Evolutionary conservation across 1,140 invertebrate species (phyloP).

Genomic region (Tachypleus tridentatus): DNA sequence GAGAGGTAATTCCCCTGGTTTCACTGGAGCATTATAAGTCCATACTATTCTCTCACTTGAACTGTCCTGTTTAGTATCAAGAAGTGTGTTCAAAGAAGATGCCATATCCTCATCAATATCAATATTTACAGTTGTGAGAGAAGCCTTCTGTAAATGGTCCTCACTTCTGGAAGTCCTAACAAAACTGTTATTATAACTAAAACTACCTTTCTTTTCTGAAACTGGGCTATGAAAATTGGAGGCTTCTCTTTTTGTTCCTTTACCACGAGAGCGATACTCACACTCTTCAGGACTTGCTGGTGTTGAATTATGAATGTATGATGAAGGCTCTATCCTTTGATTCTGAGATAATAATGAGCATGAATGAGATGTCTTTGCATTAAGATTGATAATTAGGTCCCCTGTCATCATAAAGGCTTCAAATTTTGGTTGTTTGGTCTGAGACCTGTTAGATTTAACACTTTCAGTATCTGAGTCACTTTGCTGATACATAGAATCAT

Average conservation of each 20-base stretch:
- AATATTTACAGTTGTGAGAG: slow-evolving; percentile 66
- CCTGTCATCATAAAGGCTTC: slow-evolving; percentile 97
- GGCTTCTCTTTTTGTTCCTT: slow-evolving; percentile 28
- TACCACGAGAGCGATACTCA: slow-evolving; percentile 32
- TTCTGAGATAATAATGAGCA: slow-evolving; percentile 72
- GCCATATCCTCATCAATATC: slow-evolving; percentile 77
- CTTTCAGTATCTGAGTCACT: slow-evolving; percentile 37
- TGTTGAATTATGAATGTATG: slow-evolving; percentile 48
- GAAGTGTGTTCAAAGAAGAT: slow-evolving; percentile 74
- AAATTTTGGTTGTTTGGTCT: slow-evolving; percentile 39
- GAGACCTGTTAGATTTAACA: slow-evolving; percentile 18
- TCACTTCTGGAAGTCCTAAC: slow-evolving; percentile 70
- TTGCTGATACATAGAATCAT: slow-evolving; percentile 78
- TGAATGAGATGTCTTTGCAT: slow-evolving; percentile 38
- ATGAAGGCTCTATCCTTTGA: slow-evolving; percentile 43
- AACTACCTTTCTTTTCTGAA: slow-evolving; percentile 24
- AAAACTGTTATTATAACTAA: slow-evolving; percentile 35
- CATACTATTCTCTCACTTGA: slow-evolving; percentile 57
- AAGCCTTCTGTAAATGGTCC: slow-evolving; percentile 64
- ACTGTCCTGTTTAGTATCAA: slow-evolving; percentile 47
- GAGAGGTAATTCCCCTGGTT: slow-evolving; percentile 29
- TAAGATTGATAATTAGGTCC: slow-evolving; percentile 77
- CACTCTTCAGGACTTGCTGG: slow-evolving; percentile 62
- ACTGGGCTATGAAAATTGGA: slow-evolving; percentile 23
- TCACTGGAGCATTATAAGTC: slow-evolving; percentile 73